phyloP scores from a whole-genome alignment of 2,797 vertebrate species.

The Argya squamiceps region DNA sequence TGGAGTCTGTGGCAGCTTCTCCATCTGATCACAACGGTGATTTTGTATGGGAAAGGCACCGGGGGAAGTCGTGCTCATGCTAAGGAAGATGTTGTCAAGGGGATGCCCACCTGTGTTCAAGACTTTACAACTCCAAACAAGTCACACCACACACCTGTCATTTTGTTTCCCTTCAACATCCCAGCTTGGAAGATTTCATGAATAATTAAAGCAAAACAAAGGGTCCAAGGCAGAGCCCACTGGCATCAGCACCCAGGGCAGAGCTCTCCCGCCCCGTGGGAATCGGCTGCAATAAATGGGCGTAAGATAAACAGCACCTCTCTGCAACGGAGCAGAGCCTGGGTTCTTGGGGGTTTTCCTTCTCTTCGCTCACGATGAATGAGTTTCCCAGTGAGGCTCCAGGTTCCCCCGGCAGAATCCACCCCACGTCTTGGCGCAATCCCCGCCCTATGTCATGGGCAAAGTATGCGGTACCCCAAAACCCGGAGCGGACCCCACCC shows the following conservation, averaged over 20 bases:
- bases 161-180: not conserved
- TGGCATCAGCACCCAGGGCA: not conserved
- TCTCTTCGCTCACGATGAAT: conserved; percentile 6
- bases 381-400: conserved; percentile 45
- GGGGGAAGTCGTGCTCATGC: not conserved
- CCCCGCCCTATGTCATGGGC: conserved; percentile 64
- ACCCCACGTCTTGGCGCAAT: conserved; percentile 75
- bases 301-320: conserved; percentile 3
- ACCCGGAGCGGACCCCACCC: conserved; percentile 11
- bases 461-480: conserved; percentile 69
- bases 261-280: not conserved
- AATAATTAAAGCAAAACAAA: not conserved
- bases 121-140: not conserved
- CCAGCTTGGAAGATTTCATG: not conserved
- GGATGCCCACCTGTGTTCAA: not conserved
- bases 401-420: conserved; percentile 51
- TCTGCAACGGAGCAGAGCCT: conserved; percentile 23
- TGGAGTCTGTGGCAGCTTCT: not conserved
- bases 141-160: not conserved
- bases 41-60: not conserved
- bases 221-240: not conserved
- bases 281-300: not conserved
- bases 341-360: not conserved
- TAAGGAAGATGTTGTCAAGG: not conserved
- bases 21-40: not conserved